Conservation (phyloP, 2,888 invertebrate genomes). For the Anoplius nigerrimus region DNA sequence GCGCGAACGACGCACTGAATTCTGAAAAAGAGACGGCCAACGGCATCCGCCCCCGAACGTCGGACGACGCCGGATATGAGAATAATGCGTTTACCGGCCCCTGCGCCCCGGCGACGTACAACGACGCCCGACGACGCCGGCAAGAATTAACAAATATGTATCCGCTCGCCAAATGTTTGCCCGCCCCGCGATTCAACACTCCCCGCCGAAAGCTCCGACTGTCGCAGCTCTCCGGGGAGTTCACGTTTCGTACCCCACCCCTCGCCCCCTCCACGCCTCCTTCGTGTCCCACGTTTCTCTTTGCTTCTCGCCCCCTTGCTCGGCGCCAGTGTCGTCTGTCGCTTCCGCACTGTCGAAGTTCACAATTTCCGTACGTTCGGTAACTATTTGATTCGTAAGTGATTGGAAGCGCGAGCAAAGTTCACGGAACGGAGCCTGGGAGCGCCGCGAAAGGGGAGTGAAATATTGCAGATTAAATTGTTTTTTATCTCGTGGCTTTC, state of each 20-base stretch:
- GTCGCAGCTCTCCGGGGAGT: not conserved
- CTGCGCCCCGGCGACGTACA: not conserved
- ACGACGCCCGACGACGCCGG: constrained; percentile 3
- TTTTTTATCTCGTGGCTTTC: too few species aligned
- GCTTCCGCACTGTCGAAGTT: too few species aligned
- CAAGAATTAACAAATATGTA: constrained; percentile 3
- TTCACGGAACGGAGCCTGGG: too few species aligned
- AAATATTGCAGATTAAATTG: too few species aligned
- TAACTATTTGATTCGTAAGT: too few species aligned
- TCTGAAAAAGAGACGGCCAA: constrained; percentile 27
- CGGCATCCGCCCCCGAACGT: constrained; percentile 1
- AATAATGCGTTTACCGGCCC: constrained; percentile 3
- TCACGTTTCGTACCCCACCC: not conserved
- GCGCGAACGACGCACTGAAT: constrained; percentile 28
- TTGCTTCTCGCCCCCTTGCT: not conserved
- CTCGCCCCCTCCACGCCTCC: not conserved
- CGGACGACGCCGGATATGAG: constrained; percentile 10
- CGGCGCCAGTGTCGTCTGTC: not conserved
- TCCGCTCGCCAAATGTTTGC: not conserved
- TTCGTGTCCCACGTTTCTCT: not conserved
- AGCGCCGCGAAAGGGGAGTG: too few species aligned
- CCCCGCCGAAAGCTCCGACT: too few species aligned
- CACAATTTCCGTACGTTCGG: too few species aligned
- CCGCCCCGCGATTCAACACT: not conserved
- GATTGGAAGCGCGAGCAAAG: too few species aligned